Evolutionary conservation across 1,140 invertebrate species (phyloP).

Genomic region (Rhopalosiphum padi): DNA sequence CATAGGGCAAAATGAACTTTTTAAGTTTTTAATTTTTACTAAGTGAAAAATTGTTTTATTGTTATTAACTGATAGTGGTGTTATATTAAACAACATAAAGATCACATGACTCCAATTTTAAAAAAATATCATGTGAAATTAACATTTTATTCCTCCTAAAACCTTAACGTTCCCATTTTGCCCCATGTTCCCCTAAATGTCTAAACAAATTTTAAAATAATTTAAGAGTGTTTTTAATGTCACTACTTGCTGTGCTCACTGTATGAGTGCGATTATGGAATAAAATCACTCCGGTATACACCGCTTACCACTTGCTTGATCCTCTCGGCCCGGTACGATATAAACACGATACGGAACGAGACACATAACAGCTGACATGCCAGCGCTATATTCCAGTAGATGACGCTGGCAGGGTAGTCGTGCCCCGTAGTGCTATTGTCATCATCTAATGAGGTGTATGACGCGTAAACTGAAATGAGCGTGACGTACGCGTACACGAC

Average conservation of each 20-base stretch:
- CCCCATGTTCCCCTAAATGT: too few relatives aligned
- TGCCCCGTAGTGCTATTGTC: neutral
- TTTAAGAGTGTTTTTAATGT: too few relatives aligned
- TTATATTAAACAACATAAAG: neutral
- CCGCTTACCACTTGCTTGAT: constrained; percentile 2
- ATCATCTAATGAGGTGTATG: too few relatives aligned
- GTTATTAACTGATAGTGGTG: neutral
- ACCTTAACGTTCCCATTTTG: too few relatives aligned
- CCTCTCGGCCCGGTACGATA: constrained; percentile 29
- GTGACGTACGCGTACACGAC: neutral
- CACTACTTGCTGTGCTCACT: too few relatives aligned
- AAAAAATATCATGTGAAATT: too few relatives aligned
- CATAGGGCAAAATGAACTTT: neutral
- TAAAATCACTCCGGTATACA: neutral
- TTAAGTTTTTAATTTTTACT: neutral
- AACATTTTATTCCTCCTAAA: too few relatives aligned
- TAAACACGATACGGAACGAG: constrained; percentile 12
- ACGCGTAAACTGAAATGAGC: neutral
- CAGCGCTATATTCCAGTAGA: neutral
- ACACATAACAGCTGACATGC: neutral
- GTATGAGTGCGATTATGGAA: neutral
- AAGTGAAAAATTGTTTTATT: neutral
- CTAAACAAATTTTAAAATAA: neutral
- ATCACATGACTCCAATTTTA: neutral
- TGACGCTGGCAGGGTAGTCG: too few relatives aligned